Conservation (phyloP, 1,140 invertebrate species). For the Drosophila kepulauana region DNA sequence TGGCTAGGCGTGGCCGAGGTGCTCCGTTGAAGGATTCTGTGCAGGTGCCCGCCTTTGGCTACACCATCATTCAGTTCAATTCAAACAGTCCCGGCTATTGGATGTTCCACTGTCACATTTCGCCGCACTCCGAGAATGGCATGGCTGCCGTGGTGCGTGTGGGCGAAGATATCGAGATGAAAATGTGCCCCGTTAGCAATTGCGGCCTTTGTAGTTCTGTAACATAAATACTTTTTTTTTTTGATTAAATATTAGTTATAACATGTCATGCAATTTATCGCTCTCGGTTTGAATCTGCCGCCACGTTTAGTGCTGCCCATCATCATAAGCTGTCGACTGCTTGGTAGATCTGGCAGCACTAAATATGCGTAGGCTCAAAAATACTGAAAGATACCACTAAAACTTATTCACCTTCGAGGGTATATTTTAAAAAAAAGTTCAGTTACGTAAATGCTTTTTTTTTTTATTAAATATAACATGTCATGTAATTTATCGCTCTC, state of each 20-base stretch:
- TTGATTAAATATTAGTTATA: conserved; percentile 7
- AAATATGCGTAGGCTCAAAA: too few relatives aligned
- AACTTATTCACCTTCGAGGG: too few relatives aligned
- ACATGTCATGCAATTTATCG: background rate
- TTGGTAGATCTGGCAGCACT: too few relatives aligned
- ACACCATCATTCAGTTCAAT: conserved; percentile 77
- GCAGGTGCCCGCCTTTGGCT: conserved; percentile 77
- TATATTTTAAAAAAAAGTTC: conserved; percentile 41
- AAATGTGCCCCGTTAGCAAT: conserved; percentile 82
- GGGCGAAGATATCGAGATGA: conserved; percentile 82
- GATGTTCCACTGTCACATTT: conserved; percentile 84
- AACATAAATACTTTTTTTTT: conserved; percentile 29
- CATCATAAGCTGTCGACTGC: too few relatives aligned
- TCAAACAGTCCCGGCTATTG: conserved; percentile 80
- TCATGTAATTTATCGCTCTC: background rate
- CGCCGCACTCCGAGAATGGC: conserved; percentile 86
- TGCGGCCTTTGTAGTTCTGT: conserved; percentile 77
- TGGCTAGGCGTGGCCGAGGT: conserved; percentile 59
- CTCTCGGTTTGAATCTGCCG: background rate
- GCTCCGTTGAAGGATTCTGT: conserved; percentile 80
- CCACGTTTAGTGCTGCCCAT: background rate
- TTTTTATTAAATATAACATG: background rate
- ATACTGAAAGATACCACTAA: too few relatives aligned
- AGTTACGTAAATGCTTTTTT: conserved; percentile 40
- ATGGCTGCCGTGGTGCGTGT: conserved; percentile 87